A percentile compares a stretch with the other conserved stretches of the same genome.
These are phyloP conservation scores for Trichopria drosophilae DNA, from an alignment of 2,888 invertebrate genomes.

Conservation along the genomic window DNA sequence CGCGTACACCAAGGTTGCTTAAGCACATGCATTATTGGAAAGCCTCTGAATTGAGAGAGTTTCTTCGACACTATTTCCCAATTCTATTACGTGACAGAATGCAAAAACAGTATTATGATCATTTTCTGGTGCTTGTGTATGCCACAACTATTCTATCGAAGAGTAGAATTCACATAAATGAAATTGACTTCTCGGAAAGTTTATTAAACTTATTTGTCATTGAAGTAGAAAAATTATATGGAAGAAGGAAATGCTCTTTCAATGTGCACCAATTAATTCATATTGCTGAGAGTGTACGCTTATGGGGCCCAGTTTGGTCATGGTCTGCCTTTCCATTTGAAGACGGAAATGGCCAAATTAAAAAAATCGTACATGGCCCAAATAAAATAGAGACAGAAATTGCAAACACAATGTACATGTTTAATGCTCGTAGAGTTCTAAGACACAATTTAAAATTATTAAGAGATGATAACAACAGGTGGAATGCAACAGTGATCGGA, in stretches of 20 bases:
- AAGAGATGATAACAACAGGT: too few species aligned
- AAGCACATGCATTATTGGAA: background rate
- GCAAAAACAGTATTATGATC: conserved; percentile 12
- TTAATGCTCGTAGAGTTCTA: conserved; percentile 6
- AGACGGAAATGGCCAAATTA: conserved; percentile 8
- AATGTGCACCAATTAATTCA: conserved; percentile 10
- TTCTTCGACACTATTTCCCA: background rate
- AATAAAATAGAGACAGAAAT: conserved; percentile 20
- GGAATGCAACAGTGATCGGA: too few species aligned
- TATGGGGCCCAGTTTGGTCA: conserved; percentile 11
- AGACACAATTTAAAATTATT: background rate
- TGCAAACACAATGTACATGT: conserved; percentile 3
- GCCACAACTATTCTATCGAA: conserved; percentile 3
- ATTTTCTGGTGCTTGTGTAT: conserved; percentile 11
- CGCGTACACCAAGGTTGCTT: conserved; percentile 4
- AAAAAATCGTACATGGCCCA: conserved; percentile 9
- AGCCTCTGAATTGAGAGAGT: too few species aligned
- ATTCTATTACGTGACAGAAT: conserved; percentile 1
- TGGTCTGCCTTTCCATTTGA: conserved; percentile 18
- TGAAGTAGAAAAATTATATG: background rate
- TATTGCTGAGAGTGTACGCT: background rate
- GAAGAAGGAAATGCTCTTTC: too few species aligned
- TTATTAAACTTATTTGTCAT: conserved; percentile 6
- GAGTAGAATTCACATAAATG: background rate
- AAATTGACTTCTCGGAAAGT: conserved; percentile 1